phyloP scores from a whole-genome alignment of 2,888 invertebrate genomes.

The Drosophila subsilvestris region DNA sequence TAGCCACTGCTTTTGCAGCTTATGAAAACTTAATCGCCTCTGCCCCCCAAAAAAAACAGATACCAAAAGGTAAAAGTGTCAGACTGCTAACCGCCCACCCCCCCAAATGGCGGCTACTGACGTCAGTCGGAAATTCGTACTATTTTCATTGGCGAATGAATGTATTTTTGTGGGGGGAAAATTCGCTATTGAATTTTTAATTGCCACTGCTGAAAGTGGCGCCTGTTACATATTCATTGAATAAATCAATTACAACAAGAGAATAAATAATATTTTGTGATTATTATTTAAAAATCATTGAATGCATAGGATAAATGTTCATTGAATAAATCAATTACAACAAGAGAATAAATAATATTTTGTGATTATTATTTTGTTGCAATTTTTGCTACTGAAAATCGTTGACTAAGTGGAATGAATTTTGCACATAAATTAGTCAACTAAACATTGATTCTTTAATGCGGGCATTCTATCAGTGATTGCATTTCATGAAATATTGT shows the following conservation, averaged over 20 bases:
- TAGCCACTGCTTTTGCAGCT: not conserved
- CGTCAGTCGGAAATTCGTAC: conserved; percentile 14
- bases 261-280: no score
- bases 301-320: no score
- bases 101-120: conserved; percentile 5
- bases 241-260: not conserved
- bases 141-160: not conserved
- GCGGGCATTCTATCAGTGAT: not conserved
- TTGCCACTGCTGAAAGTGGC: not conserved
- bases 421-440: not conserved
- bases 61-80: conserved; percentile 8
- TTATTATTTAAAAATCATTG: no score
- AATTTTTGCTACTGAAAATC: not conserved
- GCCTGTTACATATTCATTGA: not conserved
- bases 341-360: not conserved
- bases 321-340: not conserved
- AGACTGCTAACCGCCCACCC: not conserved
- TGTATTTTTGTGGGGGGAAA: not conserved
- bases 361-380: not conserved
- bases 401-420: not conserved
- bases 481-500: not conserved
- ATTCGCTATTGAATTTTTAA: not conserved
- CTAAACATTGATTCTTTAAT: not conserved
- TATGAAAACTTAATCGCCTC: conserved; percentile 34
- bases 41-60: not conserved